These are phyloP conservation scores for Hexactinellida sp. DNA, from an alignment of 37 sponge, comb jelly and placozoan species.

Conservation along the genomic window DNA sequence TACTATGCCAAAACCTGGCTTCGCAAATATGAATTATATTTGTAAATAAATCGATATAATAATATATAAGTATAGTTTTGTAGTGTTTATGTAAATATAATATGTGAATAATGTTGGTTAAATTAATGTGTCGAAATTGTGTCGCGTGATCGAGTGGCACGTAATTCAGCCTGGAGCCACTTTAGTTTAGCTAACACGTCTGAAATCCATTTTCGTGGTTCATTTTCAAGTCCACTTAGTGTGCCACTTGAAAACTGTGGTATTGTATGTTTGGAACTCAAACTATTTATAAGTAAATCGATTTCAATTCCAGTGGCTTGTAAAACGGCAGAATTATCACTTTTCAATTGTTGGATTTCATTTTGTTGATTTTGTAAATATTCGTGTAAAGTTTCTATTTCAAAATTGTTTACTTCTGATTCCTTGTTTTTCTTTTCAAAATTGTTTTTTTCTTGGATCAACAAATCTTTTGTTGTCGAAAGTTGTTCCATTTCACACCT, in stretches of 20 bases:
- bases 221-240: neutral
- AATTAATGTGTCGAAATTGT: neutral
- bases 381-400: neutral
- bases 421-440: neutral
- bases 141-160: neutral
- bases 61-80: neutral
- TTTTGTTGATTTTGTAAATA: neutral
- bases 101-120: neutral
- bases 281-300: neutral
- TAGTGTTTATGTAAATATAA: neutral
- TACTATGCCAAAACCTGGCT: too few species aligned
- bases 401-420: neutral
- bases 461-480: neutral
- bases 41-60: neutral
- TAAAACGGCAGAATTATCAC: neutral
- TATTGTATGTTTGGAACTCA: neutral
- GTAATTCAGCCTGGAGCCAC: neutral
- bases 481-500: conserved; percentile 1
- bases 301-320: neutral
- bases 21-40: too few species aligned
- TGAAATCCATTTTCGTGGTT: conserved; percentile 4
- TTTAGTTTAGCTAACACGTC: neutral
- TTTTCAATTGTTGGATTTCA: neutral
- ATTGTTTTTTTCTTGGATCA: neutral
- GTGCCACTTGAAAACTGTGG: conserved; percentile 1